These are phyloP conservation scores for Mythimna lalbum DNA, from an alignment of 2,888 invertebrate genomes.

Conservation along the genomic window DNA sequence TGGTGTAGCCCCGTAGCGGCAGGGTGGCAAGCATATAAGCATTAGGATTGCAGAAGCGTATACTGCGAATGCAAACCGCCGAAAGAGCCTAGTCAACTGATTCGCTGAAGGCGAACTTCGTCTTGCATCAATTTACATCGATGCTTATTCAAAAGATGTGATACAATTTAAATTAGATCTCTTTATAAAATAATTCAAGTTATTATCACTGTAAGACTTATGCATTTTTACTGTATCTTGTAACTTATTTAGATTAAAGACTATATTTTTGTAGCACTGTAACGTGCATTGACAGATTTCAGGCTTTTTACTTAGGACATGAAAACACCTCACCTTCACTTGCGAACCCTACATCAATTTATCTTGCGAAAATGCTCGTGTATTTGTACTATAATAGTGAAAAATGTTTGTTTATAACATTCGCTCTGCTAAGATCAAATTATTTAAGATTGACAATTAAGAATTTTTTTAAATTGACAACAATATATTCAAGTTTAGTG, in stretches of 20 bases:
- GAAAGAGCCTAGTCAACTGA: conserved; percentile 21
- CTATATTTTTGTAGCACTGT: conserved; percentile 12
- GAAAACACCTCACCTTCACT: neutral
- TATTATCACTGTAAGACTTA: neutral
- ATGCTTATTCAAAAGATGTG: neutral
- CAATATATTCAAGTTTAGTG: neutral
- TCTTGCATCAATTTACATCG: conserved; percentile 7
- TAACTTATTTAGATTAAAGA: neutral
- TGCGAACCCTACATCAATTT: neutral
- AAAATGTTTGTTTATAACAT: neutral
- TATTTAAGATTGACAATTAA: neutral
- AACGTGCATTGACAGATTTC: neutral
- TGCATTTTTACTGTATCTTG: neutral
- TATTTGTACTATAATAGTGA: neutral
- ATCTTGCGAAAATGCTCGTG: neutral
- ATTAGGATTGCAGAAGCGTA: conserved; percentile 9
- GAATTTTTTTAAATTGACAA: no score
- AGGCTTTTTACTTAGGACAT: neutral
- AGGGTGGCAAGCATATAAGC: conserved; percentile 32
- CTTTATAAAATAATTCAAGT: neutral
- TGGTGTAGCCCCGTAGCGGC: conserved; percentile 31
- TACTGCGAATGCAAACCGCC: conserved; percentile 25
- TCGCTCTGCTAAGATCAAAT: neutral
- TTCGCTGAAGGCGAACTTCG: neutral
- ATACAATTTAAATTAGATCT: neutral